Conservation (phyloP, 1,140 invertebrate species). For the Pseudomyrmex gracilis region DNA sequence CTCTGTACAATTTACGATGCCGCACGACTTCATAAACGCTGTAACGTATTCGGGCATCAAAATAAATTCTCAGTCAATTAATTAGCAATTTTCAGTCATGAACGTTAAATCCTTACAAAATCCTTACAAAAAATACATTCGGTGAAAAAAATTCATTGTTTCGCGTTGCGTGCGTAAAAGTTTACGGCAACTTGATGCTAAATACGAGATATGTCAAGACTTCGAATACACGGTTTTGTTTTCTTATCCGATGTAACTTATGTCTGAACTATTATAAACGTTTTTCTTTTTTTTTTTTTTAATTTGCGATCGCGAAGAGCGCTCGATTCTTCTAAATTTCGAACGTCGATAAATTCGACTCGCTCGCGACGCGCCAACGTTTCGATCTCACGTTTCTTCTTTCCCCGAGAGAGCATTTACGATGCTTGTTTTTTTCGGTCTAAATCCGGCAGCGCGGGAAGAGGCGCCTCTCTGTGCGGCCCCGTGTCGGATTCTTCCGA, state of each 20-base stretch:
- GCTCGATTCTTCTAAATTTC: slow-evolving; percentile 48
- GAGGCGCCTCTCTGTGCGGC: slow-evolving; percentile 70
- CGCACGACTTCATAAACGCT: not conserved
- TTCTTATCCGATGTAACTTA: no score
- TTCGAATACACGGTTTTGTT: no score
- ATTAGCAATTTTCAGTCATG: slow-evolving; percentile 12
- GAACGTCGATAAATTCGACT: not conserved
- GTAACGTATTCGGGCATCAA: not conserved
- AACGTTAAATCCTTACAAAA: not conserved
- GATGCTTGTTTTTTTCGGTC: slow-evolving; percentile 76
- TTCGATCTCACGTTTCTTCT: slow-evolving; percentile 23
- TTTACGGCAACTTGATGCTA: not conserved
- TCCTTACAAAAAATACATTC: not conserved
- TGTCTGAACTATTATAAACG: no score
- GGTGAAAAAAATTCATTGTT: not conserved
- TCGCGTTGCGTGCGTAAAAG: not conserved
- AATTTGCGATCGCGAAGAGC: not conserved
- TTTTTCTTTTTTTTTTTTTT: no score
- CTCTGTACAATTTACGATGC: slow-evolving; percentile 64
- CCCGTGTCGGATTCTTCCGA: slow-evolving; percentile 65
- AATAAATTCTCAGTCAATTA: slow-evolving; percentile 8
- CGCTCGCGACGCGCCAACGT: slow-evolving; percentile 14
- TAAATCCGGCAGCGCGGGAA: slow-evolving; percentile 76
- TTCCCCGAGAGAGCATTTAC: slow-evolving; percentile 54
- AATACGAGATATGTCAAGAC: no score